These are phyloP conservation scores for Centropus unirufus DNA, from an alignment of 2,113 vertebrate species.

Conservation along the genomic window DNA sequence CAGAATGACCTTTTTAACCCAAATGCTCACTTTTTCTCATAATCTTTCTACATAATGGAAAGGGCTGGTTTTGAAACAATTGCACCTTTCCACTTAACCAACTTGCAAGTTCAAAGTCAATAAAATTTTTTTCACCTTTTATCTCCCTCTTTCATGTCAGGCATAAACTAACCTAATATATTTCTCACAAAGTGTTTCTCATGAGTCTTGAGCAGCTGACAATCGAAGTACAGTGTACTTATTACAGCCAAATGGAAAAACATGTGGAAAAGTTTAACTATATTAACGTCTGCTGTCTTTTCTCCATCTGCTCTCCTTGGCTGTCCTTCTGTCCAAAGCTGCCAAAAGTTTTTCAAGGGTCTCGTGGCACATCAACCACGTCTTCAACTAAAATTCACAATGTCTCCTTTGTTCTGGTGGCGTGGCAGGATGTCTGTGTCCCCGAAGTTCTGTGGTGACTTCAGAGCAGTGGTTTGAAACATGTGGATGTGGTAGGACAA, in stretches of 20 bases:
- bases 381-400: neutral
- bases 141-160: neutral
- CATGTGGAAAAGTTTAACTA: conserved; percentile 70
- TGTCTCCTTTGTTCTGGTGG: neutral
- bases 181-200: conserved; percentile 27
- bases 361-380: neutral
- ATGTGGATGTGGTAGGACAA: neutral
- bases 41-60: neutral
- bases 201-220: conserved; percentile 9
- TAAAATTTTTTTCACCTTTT: neutral
- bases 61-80: neutral
- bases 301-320: conserved; percentile 68
- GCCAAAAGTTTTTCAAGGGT: conserved; percentile 51
- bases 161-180: neutral
- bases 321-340: conserved; percentile 23
- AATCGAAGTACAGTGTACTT: conserved; percentile 72
- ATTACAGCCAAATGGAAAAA: conserved; percentile 62
- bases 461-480: neutral
- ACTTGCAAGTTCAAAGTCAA: neutral
- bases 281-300: conserved; percentile 71
- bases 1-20: neutral
- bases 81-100: neutral
- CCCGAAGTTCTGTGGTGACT: rapidly evolving
- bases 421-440: neutral
- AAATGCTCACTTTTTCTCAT: neutral